Evolutionary conservation across 1,140 invertebrate genomes (phyloP), one percentile per base, ranked within the genome.

Genomic region (Vanessa tameamea): DNA sequence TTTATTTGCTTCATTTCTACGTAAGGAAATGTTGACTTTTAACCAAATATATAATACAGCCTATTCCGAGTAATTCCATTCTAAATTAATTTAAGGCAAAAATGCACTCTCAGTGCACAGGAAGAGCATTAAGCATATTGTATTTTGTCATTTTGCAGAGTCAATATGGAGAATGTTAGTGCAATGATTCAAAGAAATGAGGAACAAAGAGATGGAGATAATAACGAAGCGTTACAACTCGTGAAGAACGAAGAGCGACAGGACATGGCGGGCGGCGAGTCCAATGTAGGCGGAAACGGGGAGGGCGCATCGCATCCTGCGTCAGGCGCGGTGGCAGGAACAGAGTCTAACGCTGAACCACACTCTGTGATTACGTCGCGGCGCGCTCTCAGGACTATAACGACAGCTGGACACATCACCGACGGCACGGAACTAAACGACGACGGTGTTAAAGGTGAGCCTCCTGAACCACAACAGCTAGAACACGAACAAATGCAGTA

Each of bases 321-420:
- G 6, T 59, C 61, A 0, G 70, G 57, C 14, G 23, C 68, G 0
- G 55, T 51, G 6, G 53, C 73, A 12, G 72, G 72, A 51, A 72
- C 64, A 12, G 77, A 75, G 11, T 61, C 55, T 2, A 73, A 72
- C 16, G 72, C 72, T 5, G 83, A 82, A 72, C 77, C 73, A 57
- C 84, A 85, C 63, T 88, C 94, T 7, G 94, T 95, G 13, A 95
- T 94, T 73, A 94, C 93, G 4, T 92, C 93, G 20, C 91, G 94
- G 26, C 90, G 94, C 47, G 92, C 93, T 47, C 90, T 95, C 16
- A 88, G 94, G n/a, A 95, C 94, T 4, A 95, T 95, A 65, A 95
- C 94, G 6, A 93, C 94, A 5, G 91, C 94, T 11, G 94, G 94
- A 3, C 94, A 95, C 75, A 95, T 95, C 59, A 94, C 94, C 1